phyloP scores from a whole-genome alignment of 2,113 vertebrate species.

The Maccullochella peelii region DNA sequence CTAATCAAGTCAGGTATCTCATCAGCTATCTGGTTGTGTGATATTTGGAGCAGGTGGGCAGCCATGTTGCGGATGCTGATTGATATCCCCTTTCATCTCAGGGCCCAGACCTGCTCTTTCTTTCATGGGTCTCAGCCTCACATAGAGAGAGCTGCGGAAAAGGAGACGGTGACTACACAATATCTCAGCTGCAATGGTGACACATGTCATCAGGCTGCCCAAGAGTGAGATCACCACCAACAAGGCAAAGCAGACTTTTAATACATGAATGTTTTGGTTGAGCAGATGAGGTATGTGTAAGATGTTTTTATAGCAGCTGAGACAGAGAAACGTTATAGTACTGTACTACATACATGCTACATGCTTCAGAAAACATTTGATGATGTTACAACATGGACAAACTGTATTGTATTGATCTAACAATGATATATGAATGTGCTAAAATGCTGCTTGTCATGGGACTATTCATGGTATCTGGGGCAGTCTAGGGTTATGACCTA shows the following conservation, averaged over 20 bases:
- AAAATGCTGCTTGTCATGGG: conserved; percentile 26
- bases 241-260: not conserved
- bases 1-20: conserved; percentile 71
- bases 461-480: conserved; percentile 33
- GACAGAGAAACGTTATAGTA: not conserved
- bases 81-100: conserved; percentile 80
- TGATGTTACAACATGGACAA: not conserved
- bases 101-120: conserved; percentile 58
- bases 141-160: conserved; percentile 32
- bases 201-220: conserved; percentile 42
- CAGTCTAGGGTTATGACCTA: conserved; percentile 40
- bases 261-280: conserved; percentile 2
- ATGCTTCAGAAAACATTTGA: conserved; percentile 6
- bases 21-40: conserved; percentile 64
- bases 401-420: conserved; percentile 11
- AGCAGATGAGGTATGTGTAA: not conserved
- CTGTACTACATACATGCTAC: too few species aligned
- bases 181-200: conserved; percentile 24
- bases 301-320: not conserved
- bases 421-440: conserved; percentile 41
- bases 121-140: conserved; percentile 40
- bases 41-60: conserved; percentile 78
- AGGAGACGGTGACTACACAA: conserved; percentile 8
- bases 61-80: conserved; percentile 63
- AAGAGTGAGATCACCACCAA: not conserved